Evolutionary conservation across 2,888 invertebrate genomes (phyloP), one percentile per base, ranked within the genome.

Genomic region (Eutolmus rufibarbis): DNA sequence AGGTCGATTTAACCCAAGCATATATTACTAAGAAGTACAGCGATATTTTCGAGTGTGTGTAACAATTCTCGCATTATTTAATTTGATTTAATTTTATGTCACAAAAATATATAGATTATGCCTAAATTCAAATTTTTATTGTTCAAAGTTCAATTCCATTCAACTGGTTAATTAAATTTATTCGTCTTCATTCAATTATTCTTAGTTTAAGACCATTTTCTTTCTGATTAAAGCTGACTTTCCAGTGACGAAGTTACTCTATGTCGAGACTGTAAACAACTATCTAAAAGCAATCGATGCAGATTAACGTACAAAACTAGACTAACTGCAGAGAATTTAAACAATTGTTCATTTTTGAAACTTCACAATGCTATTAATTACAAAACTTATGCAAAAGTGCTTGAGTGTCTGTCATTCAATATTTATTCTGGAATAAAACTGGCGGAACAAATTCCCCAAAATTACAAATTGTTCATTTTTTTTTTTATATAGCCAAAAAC

Each of bases 401-500:
- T 57, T 34, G 82, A 82, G 82, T 82, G 82, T 82, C 82, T 82
- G 82, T 82, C 82, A 82, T 82, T 82, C 82, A 82, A 82, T 82
- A 82, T 82, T 82, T 66, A 76, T 76, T 76, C 76, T 66, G 23
- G 23, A 66, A 66, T 12, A 57, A 57, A 57, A 16, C n/a, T 57
- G 23, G 57, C 23, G n/a, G 57, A 9, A 57, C 8, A 57, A 57
- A n/a, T 57, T 57, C 19, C 7, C 9, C 9, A 57, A 57, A 57
- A 57, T 19, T 57, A 9, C 57, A 57, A 57, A 57, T 57, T 57
- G 46, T 57, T 23, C 23, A 19, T 23, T 19, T 16, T 2, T 56
- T 56, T 74, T 34, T 31, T 74, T 46, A 12, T 74, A 5, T 28
- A 31, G 19, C 34, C 76, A 76, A 76, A 76, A 76, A 76, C 34